Conservation (phyloP, 2,888 invertebrate species). For the Axea sp. region DNA sequence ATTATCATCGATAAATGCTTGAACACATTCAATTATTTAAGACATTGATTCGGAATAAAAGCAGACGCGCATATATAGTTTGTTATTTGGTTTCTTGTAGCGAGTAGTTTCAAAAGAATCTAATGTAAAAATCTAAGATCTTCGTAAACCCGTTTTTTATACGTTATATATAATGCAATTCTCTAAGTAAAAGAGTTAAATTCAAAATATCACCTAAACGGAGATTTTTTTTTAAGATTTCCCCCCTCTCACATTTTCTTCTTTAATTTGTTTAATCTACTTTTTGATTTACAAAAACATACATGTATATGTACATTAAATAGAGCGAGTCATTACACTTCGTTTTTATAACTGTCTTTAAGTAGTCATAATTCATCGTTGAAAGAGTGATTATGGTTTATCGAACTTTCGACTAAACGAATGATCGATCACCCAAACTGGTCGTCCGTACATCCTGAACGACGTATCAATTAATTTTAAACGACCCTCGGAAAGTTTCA, state of each 20-base stretch:
- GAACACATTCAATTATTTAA: conserved; percentile 51
- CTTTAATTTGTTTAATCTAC: conserved; percentile 26
- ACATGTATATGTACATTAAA: conserved; percentile 50
- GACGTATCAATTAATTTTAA: neutral
- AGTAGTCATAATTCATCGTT: conserved; percentile 14
- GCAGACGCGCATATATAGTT: conserved; percentile 18
- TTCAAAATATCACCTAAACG: conserved; percentile 17
- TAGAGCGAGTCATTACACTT: conserved; percentile 20
- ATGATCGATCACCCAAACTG: conserved; percentile 1
- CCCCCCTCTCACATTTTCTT: too few species aligned
- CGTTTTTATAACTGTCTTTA: conserved; percentile 6
- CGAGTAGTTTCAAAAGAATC: conserved; percentile 25
- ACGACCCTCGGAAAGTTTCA: conserved; percentile 8
- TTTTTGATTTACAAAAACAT: conserved; percentile 53
- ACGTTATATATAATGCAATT: conserved; percentile 14
- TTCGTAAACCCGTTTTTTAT: conserved; percentile 26
- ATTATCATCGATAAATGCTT: conserved; percentile 52
- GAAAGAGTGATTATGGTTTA: conserved; percentile 6
- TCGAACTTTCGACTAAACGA: conserved; percentile 2
- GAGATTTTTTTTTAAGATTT: too few species aligned
- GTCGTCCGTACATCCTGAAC: neutral
- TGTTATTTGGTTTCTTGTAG: conserved; percentile 17
- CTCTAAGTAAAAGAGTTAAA: conserved; percentile 12
- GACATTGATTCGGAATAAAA: conserved; percentile 34
- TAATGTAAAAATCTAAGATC: conserved; percentile 41